Base-by-base conservation (phyloP, 2,888 invertebrate genomes). In the Drosophila stalkeri region DNA sequence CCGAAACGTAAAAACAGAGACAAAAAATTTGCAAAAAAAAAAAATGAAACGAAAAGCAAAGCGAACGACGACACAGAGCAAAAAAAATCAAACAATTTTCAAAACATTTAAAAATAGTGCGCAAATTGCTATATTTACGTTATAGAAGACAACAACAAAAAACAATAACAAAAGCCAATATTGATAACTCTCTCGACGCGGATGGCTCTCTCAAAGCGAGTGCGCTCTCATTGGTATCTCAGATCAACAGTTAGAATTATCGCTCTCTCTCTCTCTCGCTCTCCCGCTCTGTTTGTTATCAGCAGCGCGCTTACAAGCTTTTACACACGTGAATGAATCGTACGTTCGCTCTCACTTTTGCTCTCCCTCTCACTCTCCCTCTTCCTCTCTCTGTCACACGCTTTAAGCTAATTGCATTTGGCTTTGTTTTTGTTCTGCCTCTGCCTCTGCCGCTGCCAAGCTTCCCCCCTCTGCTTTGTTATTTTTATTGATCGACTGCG, bases 101-200 rank as follows among this genome's bases (percentile, higher is more conserved):
- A 89, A 84, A 81, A 72, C 73, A 76, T 91, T 86, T 91, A 81
- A 91, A 90, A 91, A 90, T 91, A 90, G 91, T 91, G 90, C 90
- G 91, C 90, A 90, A 88, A 89, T 90, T 90, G 85, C 85, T 87
- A 89, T 87, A 85, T 90, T 74, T 89, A 85, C 80, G 56, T 11
- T 46, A 64, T 47, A 69, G 41, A 35, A 41, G 62, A 52, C 47
- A 68, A 64, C 49, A 72, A 59, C 62, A 63, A 59, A 35, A 37
- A 67, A 72, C 56, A 71, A 67, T 57, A 54, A 69, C 62, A 80
- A 74, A 65, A 71, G 64, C 49, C 65, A 65, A 60, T 54, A 64
- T 47, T 66, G 68, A 69, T 78, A 73, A 78, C 70, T 74, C 64
- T 27, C 57, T 18, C 33, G 18, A 33, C 6, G 43, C 56, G 56